Evolutionary conservation across 1,140 invertebrate species (phyloP).

Genomic region (Ceratosolen fusciceps): DNA sequence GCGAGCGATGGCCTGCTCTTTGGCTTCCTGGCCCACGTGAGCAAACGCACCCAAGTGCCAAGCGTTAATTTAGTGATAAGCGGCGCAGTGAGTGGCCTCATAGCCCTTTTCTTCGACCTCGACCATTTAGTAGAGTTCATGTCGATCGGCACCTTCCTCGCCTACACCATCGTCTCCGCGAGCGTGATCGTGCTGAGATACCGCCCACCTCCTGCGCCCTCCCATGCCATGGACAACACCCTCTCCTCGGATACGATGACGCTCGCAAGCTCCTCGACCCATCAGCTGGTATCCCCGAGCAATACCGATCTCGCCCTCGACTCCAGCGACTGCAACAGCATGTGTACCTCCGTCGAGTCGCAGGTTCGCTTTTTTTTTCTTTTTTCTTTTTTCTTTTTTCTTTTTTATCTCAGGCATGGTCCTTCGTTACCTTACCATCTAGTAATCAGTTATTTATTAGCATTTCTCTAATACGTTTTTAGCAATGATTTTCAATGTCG

Average conservation of each 20-base stretch:
- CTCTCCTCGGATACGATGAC: slow-evolving; percentile 57
- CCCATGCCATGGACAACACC: slow-evolving; percentile 35
- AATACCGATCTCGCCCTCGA: slow-evolving; percentile 53
- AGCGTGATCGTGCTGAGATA: slow-evolving; percentile 90
- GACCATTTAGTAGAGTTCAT: slow-evolving; percentile 94
- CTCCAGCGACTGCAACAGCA: slow-evolving; percentile 62
- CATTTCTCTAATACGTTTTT: too few species aligned
- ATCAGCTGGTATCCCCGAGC: slow-evolving; percentile 52
- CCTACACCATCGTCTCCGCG: slow-evolving; percentile 92
- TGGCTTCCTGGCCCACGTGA: slow-evolving; percentile 81
- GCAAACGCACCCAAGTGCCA: slow-evolving; percentile 85
- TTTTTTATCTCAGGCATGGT: too few species aligned
- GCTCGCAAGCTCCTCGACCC: slow-evolving; percentile 57
- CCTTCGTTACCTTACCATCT: too few species aligned
- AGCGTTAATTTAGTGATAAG: slow-evolving; percentile 85
- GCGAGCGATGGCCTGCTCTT: slow-evolving; percentile 89
- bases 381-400: too few species aligned
- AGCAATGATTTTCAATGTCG: too few species aligned
- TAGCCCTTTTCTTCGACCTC: slow-evolving; percentile 90
- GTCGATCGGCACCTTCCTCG: slow-evolving; percentile 92
- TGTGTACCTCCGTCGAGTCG: slow-evolving; percentile 60
- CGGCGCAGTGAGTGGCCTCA: slow-evolving; percentile 81
- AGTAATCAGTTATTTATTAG: too few species aligned
- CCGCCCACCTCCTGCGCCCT: slow-evolving; percentile 74
- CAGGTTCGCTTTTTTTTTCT: slow-evolving; percentile 52